Conservation (phyloP, 23 tunicate genomes). For the Halocynthia roretzi region DNA sequence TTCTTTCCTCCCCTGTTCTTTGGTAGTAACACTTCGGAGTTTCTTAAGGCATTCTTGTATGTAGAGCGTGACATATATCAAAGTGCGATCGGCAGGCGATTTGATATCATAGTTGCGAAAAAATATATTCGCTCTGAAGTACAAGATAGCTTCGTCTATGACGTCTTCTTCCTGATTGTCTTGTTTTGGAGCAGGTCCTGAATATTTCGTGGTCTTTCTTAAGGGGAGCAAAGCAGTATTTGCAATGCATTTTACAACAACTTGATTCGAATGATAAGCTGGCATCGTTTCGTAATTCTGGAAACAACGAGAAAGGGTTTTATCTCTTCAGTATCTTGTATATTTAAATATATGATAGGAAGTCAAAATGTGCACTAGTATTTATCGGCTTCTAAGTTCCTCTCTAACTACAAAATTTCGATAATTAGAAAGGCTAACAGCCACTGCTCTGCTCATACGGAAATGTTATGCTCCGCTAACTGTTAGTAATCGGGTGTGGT, state of each 20-base stretch:
- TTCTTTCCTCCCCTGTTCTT: constrained; percentile 82
- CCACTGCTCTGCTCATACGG: too few relatives aligned
- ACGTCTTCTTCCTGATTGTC: constrained; percentile 45
- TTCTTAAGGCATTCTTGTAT: constrained; percentile 91
- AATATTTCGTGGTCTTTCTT: constrained; percentile 35
- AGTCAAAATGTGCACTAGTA: too few relatives aligned
- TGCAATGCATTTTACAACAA: constrained; percentile 47
- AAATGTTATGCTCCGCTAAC: too few relatives aligned
- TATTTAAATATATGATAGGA: too few relatives aligned
- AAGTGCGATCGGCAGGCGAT: constrained; percentile 84
- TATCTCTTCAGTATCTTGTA: too few relatives aligned
- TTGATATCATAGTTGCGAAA: constrained; percentile 93
- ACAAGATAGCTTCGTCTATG: constrained; percentile 86
- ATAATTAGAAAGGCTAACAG: too few relatives aligned
- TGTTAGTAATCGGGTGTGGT: too few relatives aligned
- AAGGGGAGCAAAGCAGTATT: constrained; percentile 86
- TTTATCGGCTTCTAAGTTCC: too few relatives aligned
- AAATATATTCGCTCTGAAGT: constrained; percentile 88
- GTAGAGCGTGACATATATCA: constrained; percentile 97
- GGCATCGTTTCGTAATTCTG: constrained; percentile 14
- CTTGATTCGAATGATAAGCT: constrained; percentile 80
- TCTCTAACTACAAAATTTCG: too few relatives aligned
- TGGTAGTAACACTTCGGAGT: constrained; percentile 44
- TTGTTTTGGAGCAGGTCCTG: constrained; percentile 84
- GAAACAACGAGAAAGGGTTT: too few relatives aligned